A percentile compares a stretch with the other conserved stretches of the same genome.
phyloP scores from a whole-genome alignment of 2,888 invertebrate species.

The Rotaria magnacalcarata region DNA sequence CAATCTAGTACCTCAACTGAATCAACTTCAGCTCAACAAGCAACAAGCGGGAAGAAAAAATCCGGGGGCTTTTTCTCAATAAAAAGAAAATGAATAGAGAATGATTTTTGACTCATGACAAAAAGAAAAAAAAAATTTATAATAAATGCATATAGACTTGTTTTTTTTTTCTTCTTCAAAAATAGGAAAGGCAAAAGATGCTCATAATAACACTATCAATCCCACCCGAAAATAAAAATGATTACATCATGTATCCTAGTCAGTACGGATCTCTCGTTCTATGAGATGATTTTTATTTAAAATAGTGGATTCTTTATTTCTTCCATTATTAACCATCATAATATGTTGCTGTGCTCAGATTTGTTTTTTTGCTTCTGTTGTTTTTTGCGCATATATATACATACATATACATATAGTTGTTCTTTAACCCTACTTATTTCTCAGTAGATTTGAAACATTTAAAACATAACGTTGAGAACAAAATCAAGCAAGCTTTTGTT shows the following conservation, averaged over 20 bases:
- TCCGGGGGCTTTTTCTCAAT: constrained; percentile 24
- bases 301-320: background rate
- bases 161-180: background rate
- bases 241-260: background rate
- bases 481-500: no score
- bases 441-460: constrained; percentile 13
- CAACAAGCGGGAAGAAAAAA: constrained; percentile 30
- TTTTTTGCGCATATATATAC: background rate
- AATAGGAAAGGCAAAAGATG: background rate
- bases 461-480: background rate
- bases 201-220: background rate
- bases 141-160: background rate
- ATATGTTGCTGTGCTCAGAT: constrained; percentile 11
- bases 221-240: background rate
- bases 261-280: background rate
- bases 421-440: background rate
- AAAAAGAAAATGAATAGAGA: constrained; percentile 27
- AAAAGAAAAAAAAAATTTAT: no score
- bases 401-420: background rate
- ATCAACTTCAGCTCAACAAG: background rate
- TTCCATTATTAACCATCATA: background rate
- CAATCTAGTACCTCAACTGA: background rate
- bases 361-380: background rate
- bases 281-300: background rate
- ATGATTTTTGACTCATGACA: background rate